Conservation (phyloP, 1,140 invertebrate species). For the Tenebrio molitor region DNA sequence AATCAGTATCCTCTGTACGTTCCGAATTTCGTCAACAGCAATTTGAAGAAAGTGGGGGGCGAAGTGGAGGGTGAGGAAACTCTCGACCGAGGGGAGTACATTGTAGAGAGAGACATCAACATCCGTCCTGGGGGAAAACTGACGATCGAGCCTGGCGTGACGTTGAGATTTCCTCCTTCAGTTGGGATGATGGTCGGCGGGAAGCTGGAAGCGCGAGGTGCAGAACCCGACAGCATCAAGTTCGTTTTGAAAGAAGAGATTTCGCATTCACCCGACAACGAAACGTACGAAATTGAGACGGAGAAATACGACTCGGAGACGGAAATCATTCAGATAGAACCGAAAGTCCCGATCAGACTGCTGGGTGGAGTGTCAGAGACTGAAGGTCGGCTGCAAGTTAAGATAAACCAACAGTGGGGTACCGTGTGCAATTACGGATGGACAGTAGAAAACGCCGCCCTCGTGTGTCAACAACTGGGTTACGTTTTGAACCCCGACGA, state of each 20-base stretch:
- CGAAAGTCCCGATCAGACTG: slow-evolving; percentile 78
- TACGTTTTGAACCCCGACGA: slow-evolving; percentile 92
- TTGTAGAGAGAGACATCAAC: slow-evolving; percentile 91
- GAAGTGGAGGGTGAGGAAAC: slow-evolving; percentile 90
- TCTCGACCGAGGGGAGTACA: slow-evolving; percentile 83
- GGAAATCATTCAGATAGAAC: slow-evolving; percentile 69
- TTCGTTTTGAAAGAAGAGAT: slow-evolving; percentile 84
- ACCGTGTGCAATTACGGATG: slow-evolving; percentile 98
- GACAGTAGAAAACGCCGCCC: slow-evolving; percentile 91
- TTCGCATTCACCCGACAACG: slow-evolving; percentile 73
- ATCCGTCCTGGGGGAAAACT: slow-evolving; percentile 89
- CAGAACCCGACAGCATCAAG: slow-evolving; percentile 80
- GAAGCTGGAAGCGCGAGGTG: slow-evolving; percentile 85
- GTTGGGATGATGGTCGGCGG: slow-evolving; percentile 98
- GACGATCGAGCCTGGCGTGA: slow-evolving; percentile 88
- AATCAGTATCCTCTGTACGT: slow-evolving; percentile 81
- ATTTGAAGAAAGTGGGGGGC: slow-evolving; percentile 82
- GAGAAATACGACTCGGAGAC: slow-evolving; percentile 68
- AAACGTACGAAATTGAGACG: slow-evolving; percentile 71
- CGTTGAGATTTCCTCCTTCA: slow-evolving; percentile 87
- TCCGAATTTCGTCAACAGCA: slow-evolving; percentile 79
- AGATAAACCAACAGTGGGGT: slow-evolving; percentile 91
- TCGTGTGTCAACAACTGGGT: slow-evolving; percentile 97
- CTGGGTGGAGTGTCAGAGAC: slow-evolving; percentile 80
- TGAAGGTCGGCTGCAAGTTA: slow-evolving; percentile 86